These are phyloP conservation scores for Pyrgilauda ruficollis DNA, from an alignment of 2,113 vertebrate genomes.

Conservation along the genomic window DNA sequence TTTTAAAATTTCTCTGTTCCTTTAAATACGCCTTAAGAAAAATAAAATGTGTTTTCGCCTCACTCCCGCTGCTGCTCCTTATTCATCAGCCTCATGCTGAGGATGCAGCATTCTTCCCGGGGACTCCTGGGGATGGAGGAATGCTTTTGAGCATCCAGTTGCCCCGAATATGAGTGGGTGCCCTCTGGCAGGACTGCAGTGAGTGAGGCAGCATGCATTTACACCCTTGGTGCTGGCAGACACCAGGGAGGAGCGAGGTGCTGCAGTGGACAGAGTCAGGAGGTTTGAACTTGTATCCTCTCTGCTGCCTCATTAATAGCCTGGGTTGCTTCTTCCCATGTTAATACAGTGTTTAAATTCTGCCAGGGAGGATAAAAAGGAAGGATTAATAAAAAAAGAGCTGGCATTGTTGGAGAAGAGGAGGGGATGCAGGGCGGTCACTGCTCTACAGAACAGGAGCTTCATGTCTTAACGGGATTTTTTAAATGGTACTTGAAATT, in stretches of 20 bases:
- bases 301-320: neutral
- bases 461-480: neutral
- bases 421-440: neutral
- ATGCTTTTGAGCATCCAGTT: neutral
- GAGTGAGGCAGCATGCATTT: neutral
- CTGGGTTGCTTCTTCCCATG: neutral
- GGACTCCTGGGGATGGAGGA: neutral
- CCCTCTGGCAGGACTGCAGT: neutral
- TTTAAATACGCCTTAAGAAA: neutral
- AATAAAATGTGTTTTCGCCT: neutral
- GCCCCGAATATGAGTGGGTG: neutral
- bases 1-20: conserved; percentile 14
- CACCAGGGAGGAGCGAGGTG: neutral
- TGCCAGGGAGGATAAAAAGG: neutral
- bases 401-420: neutral
- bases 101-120: neutral
- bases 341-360: neutral
- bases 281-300: neutral
- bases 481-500: neutral
- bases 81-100: neutral
- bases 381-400: neutral
- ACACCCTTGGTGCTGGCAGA: neutral
- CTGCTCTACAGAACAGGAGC: neutral
- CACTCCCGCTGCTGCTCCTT: neutral
- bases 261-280: neutral